phyloP scores from a whole-genome alignment of 2,113 vertebrate species.

The Ahaetulla prasina region DNA sequence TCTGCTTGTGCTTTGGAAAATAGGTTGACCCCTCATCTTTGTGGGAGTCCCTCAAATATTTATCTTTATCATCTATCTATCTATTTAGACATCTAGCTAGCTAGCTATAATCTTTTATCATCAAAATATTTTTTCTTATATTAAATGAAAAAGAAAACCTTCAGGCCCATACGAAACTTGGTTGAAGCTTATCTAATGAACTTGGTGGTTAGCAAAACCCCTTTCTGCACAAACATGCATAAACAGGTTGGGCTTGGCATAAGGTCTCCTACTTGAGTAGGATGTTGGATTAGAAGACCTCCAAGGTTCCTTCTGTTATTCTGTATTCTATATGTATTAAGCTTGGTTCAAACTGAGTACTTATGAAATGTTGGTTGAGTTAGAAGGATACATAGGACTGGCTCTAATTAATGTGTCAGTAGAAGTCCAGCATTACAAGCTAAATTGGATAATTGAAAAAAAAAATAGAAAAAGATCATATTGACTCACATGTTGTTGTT shows the following conservation, averaged over 20 bases:
- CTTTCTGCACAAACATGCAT: not conserved
- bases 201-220: not conserved
- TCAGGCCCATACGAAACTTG: not conserved
- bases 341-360: not conserved
- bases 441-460: not conserved
- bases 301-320: not conserved
- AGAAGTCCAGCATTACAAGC: not conserved
- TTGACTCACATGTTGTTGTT: not conserved
- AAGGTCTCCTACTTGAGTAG: not conserved
- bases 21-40: not conserved
- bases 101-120: not conserved
- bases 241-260: not conserved
- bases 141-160: not conserved
- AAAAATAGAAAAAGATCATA: not conserved
- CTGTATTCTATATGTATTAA: not conserved
- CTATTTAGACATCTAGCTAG: not conserved
- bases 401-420: not conserved
- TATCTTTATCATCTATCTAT: not conserved
- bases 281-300: not conserved
- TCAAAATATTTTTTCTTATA: not conserved
- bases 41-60: not conserved
- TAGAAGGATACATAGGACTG: not conserved
- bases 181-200: not conserved
- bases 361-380: not conserved
- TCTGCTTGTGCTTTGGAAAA: not conserved